phyloP scores from a whole-genome alignment of 2,113 vertebrate species.

The Ciconia boyciana region DNA sequence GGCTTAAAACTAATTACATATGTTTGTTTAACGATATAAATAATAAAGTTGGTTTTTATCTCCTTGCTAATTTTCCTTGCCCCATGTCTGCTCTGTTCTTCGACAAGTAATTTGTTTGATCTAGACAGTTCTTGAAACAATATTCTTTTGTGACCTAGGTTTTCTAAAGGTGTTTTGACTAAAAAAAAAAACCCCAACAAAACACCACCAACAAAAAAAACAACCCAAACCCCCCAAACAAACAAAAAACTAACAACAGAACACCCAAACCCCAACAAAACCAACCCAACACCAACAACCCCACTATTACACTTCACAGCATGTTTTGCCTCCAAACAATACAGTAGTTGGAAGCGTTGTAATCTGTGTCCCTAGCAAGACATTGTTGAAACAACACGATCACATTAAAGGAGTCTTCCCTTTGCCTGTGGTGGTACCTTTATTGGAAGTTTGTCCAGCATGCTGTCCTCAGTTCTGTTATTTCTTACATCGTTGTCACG shows the following conservation, averaged over 20 bases:
- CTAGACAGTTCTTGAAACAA: neutral
- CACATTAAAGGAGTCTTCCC: neutral
- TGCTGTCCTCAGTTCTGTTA: neutral
- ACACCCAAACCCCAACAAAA: too few relatives aligned
- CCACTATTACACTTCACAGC: neutral
- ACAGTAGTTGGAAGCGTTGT: fast-evolving
- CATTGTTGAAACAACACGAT: neutral
- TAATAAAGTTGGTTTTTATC: neutral
- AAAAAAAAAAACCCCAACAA: neutral
- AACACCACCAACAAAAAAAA: too few relatives aligned
- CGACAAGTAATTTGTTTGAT: neutral
- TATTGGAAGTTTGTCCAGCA: neutral
- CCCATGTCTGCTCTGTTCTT: neutral
- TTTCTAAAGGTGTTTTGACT: neutral
- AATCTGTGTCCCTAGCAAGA: neutral
- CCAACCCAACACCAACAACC: too few relatives aligned
- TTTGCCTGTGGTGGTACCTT: neutral
- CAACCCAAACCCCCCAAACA: too few relatives aligned
- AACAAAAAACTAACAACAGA: too few relatives aligned
- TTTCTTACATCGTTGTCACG: neutral
- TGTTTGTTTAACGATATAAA: neutral
- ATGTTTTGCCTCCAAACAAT: neutral
- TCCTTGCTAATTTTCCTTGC: neutral
- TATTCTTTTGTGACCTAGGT: neutral
- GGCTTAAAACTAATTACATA: neutral